Base-by-base conservation (phyloP, 2,113 vertebrate species). In the Cranoglanis bouderius region DNA sequence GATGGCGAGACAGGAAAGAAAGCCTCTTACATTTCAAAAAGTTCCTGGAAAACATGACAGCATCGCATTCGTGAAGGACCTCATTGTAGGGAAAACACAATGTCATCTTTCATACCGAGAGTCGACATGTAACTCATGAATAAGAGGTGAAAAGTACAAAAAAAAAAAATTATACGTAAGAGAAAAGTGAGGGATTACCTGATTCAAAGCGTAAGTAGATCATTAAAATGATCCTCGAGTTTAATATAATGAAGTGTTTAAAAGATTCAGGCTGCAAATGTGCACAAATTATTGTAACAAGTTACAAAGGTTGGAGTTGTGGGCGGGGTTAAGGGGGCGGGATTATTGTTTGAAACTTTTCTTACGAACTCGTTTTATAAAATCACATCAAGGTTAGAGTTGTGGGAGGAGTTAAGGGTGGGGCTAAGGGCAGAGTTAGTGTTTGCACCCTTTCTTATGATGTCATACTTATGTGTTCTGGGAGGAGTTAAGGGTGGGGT, bases 11-110 rank as follows among this genome's bases (percentile, higher is more conserved):
- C 84, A 90, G 91, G 90, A 65, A 92, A 90, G 91, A 92, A 94
- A 90, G 90, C 92, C 90, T 85, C 82, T 77, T 65, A 78, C 72
- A 51, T 87, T 87, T 77, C 72, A 84, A 92, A 91, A 82, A 72
- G 88, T 90, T 91, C 92, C 88, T 94, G 94, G 94, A 95, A 94
- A 93, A 88, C 90, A 94, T 94, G 93, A 94, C 94, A 93, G 92
- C 93, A 94, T 94, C 1, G 38, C 74, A 77, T 29, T 46, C 4
- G 70, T 87, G 67, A 87, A 87, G 77, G 13, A 81, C 19, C 35
- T 63, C 78, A 72, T 72, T 82, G 78, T 82, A 65, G 78, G 26
- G 32, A 65, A 53, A 51, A 80, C 55, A 87, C 85, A 87, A 87
- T 80, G 85, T 80, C 75, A 87, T n/a, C 72, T 77, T 86, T 81